Base-by-base conservation (phyloP, 2,888 invertebrate genomes). In the Lithophane socia region DNA sequence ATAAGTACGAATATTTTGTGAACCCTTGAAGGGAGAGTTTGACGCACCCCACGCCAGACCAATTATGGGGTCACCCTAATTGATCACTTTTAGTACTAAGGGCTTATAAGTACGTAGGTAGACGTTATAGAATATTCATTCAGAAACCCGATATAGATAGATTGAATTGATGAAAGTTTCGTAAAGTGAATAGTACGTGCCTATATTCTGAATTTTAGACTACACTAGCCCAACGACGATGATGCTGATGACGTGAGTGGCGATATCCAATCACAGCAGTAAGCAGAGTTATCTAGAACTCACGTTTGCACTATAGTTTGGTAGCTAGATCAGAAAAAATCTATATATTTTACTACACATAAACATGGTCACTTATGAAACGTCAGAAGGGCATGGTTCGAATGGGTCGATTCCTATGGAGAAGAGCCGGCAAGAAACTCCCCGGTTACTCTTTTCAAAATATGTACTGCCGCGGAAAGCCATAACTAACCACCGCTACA, bases 41-140 rank as follows among this genome's bases (percentile, higher is more conserved):
- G 21, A 18, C 42, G 29, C 83, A 69, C 83, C 77, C 83, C 47
- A 60, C 13, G 47, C 58, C 68, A 83, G 77, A 60, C 64, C 56
- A 76, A 80, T 77, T 82, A 69, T 44, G 52, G 77, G 83, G 47
- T 56, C 49, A 42, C 68, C n/a, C 60, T 80, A 77, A 83, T 65
- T 69, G 58, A 77, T 77, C 42, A 47, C 18, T 79, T 82, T 79
- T 56, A 21, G 9, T 49, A 79, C 42, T 56, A 67, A 56, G 29
- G 76, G 61, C 13, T 80, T 80, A 79, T 60, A 42, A 24, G 37
- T 72, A 73, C 7, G n/a, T 18, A 61, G 67, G 4, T 3, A 21
- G 54, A 44, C 18, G 18, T 29, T 47, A 54, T 21, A 61, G 18
- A 42, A 10, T 21, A 77, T 61, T n/a, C 0, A 9, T 58, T 18